Base-by-base conservation (phyloP, 2,113 vertebrate genomes). In the Felis catus region DNA sequence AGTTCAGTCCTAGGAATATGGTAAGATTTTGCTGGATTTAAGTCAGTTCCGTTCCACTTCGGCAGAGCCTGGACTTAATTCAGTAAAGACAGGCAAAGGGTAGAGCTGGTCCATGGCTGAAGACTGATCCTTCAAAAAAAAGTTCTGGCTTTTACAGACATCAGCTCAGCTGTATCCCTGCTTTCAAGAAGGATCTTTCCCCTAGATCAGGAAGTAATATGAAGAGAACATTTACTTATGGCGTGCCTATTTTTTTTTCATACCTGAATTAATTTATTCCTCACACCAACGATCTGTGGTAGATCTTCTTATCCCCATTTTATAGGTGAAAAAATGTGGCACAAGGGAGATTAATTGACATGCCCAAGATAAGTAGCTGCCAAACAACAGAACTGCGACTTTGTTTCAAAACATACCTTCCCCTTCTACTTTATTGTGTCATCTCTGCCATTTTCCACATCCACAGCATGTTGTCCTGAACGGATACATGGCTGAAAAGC, bases 221-320 rank as follows among this genome's bases (percentile, higher is more conserved):
- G 80, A 81, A 80, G 55, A 74, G 31, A 93, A 68, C 14, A 79
- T 71, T 93, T 63, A 80, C 79, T 97, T 92, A 83, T 21, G 36
- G 23, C 78, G 27, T 89, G 12, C 25, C 11, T 76, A 36, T 83
- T 82, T 73, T 65, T 39, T 58, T n/a, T n/a, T 45, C 6, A 70
- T 58, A 55, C n/a, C 73, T 61, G 41, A 73, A 61, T 78, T 93
- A 68, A 74, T 87, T 91, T 76, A 88, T n/a, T 76, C 3, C 51
- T 83, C n/a, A 55, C 41, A 45, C 4, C 45, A 82, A 45, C 6
- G 13, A 83, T 89, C 48, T 82, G 76, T 48, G 23, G 48, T 73
- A 92, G 55, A 25, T 41, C 25, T 71, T 82, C 81, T 86, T 25
- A 89, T 76, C 10, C 31, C 23, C 9, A 25, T 70, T 74, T 78